phyloP scores from a whole-genome alignment of 1,140 invertebrate species.

The Scaptomyza montana region DNA sequence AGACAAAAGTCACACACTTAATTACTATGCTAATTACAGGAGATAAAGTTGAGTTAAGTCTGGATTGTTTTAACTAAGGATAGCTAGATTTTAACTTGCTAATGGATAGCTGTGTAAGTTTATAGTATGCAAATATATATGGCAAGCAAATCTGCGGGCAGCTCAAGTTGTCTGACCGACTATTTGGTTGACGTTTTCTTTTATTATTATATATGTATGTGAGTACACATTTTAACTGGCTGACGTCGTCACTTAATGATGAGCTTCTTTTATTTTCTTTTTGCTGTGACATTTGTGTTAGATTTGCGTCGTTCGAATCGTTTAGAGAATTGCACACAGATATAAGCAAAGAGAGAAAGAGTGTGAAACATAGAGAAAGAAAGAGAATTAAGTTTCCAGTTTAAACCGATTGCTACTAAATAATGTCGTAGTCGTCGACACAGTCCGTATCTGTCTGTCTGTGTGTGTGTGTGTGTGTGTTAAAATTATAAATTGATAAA shows the following conservation, averaged over 20 bases:
- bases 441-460: constrained; percentile 14
- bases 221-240: constrained; percentile 26
- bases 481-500: constrained; percentile 81
- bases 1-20: constrained; percentile 44
- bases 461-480: constrained; percentile 38
- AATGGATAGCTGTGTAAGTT: not conserved
- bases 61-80: constrained; percentile 19
- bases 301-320: constrained; percentile 74
- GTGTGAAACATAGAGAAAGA: not conserved
- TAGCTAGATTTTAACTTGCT: not conserved
- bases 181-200: constrained; percentile 44
- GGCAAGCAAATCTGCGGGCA: constrained; percentile 16
- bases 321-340: constrained; percentile 59
- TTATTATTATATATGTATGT: constrained; percentile 1
- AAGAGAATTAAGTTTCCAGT: constrained; percentile 48
- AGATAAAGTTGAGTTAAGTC: constrained; percentile 47
- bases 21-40: constrained; percentile 69
- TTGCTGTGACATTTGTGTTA: constrained; percentile 43
- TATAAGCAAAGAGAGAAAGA: constrained; percentile 7
- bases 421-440: constrained; percentile 46
- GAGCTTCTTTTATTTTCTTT: constrained; percentile 1
- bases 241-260: constrained; percentile 29
- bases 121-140: not conserved
- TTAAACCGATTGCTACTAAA: constrained; percentile 71
- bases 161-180: constrained; percentile 44